Evolutionary conservation across 2,113 vertebrate genomes (phyloP), one percentile per base, ranked within the genome.

Genomic region (Podilymbus podiceps): DNA sequence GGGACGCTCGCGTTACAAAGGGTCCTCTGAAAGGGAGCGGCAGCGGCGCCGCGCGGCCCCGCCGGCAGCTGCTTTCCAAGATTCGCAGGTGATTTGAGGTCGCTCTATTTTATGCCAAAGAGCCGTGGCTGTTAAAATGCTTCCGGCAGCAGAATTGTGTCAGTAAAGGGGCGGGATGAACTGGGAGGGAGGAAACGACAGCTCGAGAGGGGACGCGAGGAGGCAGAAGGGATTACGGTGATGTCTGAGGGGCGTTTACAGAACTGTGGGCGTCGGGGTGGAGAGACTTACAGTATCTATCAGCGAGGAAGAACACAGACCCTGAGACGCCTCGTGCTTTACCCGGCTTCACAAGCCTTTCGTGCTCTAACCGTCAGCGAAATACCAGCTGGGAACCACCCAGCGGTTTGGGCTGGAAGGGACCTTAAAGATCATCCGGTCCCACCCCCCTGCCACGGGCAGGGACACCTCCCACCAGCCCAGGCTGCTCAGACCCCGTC

Each of bases 1-100:
- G 24, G n/a, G 19, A 3, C 0, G 2, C 2, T 4, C 3, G 5
- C 0, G 2, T 74, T 30, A 63, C 19, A 22, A 4, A 46, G 53
- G 50, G 20, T 38, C 38, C 38, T 8, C 38, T 38, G 38, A 38
- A 38, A 38, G 38, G 38, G 38, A 38, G 38, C 38, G 38, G 38
- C 38, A 38, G 38, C 38, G 38, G 38, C 38, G 38, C 38, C 38
- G 9, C 38, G 16, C 28, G 14, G 66, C 22, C 20, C 72, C 9
- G 10, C 46, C 80, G 77, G 15, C 13, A 55, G 33, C 25, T 38
- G 71, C 49, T 76, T 40, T 25, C 31, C 15, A 24, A 22, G 35
- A 18, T 49, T 13, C 18, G 1, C 0, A 1, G 24, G 22, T 33
- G n/a, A 87, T 75, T 95, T 69, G n/a, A 38, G 50, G 62, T 14